Percentiles rank a stretch among this genome's conserved stretches.
phyloP scores from a whole-genome alignment of 2,113 vertebrate genomes.

The Casuarius casuarius region DNA sequence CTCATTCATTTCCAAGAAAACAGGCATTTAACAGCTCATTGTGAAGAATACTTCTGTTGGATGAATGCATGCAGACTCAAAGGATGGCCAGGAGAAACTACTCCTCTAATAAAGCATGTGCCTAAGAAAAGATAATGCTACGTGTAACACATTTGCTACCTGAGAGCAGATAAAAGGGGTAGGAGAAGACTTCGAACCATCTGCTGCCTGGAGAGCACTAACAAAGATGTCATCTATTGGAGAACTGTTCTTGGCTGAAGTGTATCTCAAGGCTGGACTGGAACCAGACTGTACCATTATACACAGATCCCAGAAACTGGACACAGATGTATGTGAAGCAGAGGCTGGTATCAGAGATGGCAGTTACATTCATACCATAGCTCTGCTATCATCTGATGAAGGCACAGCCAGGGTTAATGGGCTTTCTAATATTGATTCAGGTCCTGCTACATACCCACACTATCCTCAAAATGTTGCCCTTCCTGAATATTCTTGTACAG shows the following conservation, averaged over 20 bases:
- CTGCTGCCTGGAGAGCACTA: background rate
- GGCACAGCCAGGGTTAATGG: background rate
- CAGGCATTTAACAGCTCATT: background rate
- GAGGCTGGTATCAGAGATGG: background rate
- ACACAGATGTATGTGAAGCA: background rate
- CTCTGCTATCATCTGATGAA: background rate
- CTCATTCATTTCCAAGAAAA: background rate
- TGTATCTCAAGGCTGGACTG: background rate
- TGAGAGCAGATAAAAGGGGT: background rate
- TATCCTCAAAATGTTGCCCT: background rate
- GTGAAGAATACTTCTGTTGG: background rate
- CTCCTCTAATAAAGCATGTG: background rate
- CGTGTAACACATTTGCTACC: background rate
- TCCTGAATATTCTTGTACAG: background rate
- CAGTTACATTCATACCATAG: background rate
- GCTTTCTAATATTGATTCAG: background rate
- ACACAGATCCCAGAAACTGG: background rate
- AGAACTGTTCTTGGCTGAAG: background rate
- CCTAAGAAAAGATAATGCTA: background rate
- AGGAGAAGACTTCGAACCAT: background rate
- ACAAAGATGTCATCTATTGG: background rate
- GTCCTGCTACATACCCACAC: background rate
- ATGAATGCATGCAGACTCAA: background rate
- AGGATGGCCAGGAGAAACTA: background rate
- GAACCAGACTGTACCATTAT: background rate